Evolutionary conservation across 2,797 vertebrate genomes (phyloP).

Genomic region (Silurus lanzhouensis): DNA sequence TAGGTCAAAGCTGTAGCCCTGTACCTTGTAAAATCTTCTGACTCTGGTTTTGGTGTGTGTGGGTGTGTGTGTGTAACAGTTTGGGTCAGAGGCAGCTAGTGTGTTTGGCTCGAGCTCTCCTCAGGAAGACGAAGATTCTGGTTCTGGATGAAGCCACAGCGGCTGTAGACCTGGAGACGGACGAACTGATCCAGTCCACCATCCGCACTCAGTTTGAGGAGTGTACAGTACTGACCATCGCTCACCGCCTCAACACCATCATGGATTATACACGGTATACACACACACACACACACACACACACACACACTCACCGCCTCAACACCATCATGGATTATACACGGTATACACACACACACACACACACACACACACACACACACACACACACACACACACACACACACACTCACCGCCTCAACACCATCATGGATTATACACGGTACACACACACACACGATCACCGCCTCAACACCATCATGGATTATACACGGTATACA

Average conservation of each 20-base stretch:
- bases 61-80: conserved; percentile 61
- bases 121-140: conserved; percentile 92
- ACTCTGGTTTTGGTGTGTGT: too few species aligned
- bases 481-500: not conserved
- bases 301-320: too few species aligned
- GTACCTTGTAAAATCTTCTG: too few species aligned
- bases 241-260: conserved; percentile 82
- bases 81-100: conserved; percentile 93
- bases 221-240: conserved; percentile 83
- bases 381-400: too few species aligned
- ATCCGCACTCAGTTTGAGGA: conserved; percentile 80
- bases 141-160: conserved; percentile 96
- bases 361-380: not conserved
- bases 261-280: conserved; percentile 81
- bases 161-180: conserved; percentile 93
- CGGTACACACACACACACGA: not conserved
- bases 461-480: not conserved
- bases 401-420: too few species aligned
- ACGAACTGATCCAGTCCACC: conserved; percentile 84
- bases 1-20: not conserved
- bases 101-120: conserved; percentile 90
- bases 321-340: not conserved
- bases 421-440: too few species aligned
- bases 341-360: not conserved
- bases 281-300: not conserved